Base-by-base conservation (phyloP, 1,140 invertebrate species). In the Grapholita molesta region DNA sequence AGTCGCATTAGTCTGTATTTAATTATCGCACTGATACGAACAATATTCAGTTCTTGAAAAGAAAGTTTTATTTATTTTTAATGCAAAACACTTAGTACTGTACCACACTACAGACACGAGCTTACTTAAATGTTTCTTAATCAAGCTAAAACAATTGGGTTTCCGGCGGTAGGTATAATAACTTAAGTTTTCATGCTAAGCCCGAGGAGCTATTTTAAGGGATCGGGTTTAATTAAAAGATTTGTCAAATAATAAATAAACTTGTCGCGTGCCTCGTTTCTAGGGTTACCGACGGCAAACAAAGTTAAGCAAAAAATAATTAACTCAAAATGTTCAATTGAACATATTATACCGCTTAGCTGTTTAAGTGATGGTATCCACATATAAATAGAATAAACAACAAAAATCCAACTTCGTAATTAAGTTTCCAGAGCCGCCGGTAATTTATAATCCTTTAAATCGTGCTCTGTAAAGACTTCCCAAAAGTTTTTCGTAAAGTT, bases 191-290 rank as follows among this genome's bases (percentile, higher is more conserved):
- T 12, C 33, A 69, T 35, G 24, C 33, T 65, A 73, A 78, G 73
- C 73, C 32, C 66, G 52, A 28, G 64, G 33, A 75, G 75, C 72
- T 71, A 70, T 65, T 81, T 81, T 70, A 75, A 69, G 25, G 67
- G 66, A 75, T 74, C 69, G 57, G 64, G 69, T 77, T 80, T 82
- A 78, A 80, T 82, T 80, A 78, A 72, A 67, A 78, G 72, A 78
- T 82, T 78, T 74, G 75, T 77, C 76, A 80, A 77, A 78, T 77
- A 77, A 80, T 82, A 78, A 78, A 80, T 78, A 78, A 79, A 74
- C 68, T 61, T 61, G 55, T 61, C 24, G 24, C 55, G 4, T 2
- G 18, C 42, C 55, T 15, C 24, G n/a, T 25, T 61, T n/a, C 28
- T 61, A 61, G 55, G 55, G 55, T 32, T 61, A 30, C 7, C 42